Base-by-base conservation (phyloP, 1,140 invertebrate genomes). In the Psix sp. region DNA sequence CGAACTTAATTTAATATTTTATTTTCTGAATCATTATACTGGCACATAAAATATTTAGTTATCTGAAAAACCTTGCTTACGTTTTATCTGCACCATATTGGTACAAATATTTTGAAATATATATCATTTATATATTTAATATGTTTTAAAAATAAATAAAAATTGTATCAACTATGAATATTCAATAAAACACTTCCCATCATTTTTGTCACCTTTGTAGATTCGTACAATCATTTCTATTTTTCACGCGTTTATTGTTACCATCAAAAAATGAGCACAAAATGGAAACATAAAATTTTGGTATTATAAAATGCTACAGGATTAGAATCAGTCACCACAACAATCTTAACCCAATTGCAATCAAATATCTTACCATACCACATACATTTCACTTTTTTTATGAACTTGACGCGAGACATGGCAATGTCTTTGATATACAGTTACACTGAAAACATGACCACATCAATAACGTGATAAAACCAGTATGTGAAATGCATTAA, bases 291-390 rank as follows among this genome's bases (percentile, higher is more conserved):
- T 29, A n/a, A n/a, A 1, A 29, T 7, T 7, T 29, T 2, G 26
- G n/a, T n/a, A n/a, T n/a, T n/a, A 29, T 29, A 9, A 9, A 24
- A 9, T 24, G 4, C 4, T 17, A 17, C 2, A 35, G 20, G 17
- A 42, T 54, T 42, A 42, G 16, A 29, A 33, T n/a, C 49, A 42
- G 35, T 11, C 13, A 17, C 16, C 17, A 38, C 38, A 21, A 54
- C 51, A 42, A 54, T 54, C 21, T 36, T 57, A 57, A 46, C 42
- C 29, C 42, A 57, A 57, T 48, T 59, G 43, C 56, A 59, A 59
- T 48, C 31, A 39, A 46, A 46, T 59, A 59, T 39, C 31, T 24
- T 18, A 39, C 11, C 29, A 7, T 10, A 20, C 31, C 20, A 35
- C 31, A 46, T 20, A 14, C 52, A 57, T 57, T 35, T 45, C 40